These are phyloP conservation scores for Tetranychus piercei DNA, from an alignment of 2,888 invertebrate species.

Conservation along the genomic window DNA sequence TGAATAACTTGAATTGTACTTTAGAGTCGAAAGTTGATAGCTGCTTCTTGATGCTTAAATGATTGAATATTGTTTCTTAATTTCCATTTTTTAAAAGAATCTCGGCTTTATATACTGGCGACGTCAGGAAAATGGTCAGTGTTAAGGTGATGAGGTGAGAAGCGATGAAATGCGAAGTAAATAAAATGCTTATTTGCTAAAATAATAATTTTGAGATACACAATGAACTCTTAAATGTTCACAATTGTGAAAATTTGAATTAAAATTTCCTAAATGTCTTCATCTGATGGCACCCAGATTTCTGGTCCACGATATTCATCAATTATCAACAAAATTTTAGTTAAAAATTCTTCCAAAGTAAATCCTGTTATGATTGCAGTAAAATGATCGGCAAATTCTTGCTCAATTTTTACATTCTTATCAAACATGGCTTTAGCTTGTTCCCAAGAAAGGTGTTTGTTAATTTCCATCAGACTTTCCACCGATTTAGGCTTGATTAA, in stretches of 20 bases:
- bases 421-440: conserved; percentile 94
- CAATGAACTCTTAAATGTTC: background rate
- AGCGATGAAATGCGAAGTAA: no score
- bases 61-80: no score
- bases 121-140: no score
- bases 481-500: conserved; percentile 95
- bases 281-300: conserved; percentile 67
- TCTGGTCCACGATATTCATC: conserved; percentile 80
- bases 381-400: conserved; percentile 94
- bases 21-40: no score
- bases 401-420: conserved; percentile 86
- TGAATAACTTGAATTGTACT: no score
- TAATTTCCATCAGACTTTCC: conserved; percentile 98
- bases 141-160: no score
- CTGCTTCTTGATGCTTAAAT: no score
- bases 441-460: conserved; percentile 91
- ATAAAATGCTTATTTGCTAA: no score
- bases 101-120: no score
- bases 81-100: no score
- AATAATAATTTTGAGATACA: no score
- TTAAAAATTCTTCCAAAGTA: conserved; percentile 90
- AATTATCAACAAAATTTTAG: conserved; percentile 67
- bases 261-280: background rate
- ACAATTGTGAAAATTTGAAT: background rate
- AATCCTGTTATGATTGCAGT: conserved; percentile 95